Percentiles rank a stretch among this genome's conserved stretches.
Conservation (phyloP, 35 echinoderm and acorn worm genomes). For the Holothuria glaberrima region DNA sequence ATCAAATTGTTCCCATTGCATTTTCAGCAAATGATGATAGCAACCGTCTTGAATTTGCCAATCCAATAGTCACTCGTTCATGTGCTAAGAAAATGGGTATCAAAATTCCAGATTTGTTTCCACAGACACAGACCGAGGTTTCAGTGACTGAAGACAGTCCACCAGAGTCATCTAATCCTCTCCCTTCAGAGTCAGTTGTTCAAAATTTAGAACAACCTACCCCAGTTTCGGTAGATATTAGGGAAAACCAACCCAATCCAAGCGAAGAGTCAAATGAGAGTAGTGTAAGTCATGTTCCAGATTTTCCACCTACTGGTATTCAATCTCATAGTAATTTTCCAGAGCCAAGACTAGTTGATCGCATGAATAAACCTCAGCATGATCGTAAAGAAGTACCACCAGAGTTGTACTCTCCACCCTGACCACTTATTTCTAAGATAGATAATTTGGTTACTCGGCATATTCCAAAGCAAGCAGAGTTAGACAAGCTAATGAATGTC, state of each 20-base stretch:
- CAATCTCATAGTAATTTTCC: no score
- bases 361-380: neutral
- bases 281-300: neutral
- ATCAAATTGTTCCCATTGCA: constrained; percentile 22
- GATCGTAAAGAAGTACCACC: neutral
- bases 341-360: constrained; percentile 64
- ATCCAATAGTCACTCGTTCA: neutral
- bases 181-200: neutral
- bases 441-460: constrained; percentile 12
- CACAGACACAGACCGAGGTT: no score
- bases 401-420: constrained; percentile 29
- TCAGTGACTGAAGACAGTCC: neutral
- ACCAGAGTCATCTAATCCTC: neutral
- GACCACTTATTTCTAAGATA: constrained; percentile 26
- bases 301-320: neutral
- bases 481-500: constrained; percentile 44
- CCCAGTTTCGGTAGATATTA: neutral
- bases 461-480: constrained; percentile 56
- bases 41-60: neutral
- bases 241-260: no score
- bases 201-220: neutral
- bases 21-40: neutral
- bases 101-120: no score
- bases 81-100: no score
- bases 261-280: no score